phyloP scores from a whole-genome alignment of 2,797 vertebrate genomes.

The Lepilemur ruficaudatus region DNA sequence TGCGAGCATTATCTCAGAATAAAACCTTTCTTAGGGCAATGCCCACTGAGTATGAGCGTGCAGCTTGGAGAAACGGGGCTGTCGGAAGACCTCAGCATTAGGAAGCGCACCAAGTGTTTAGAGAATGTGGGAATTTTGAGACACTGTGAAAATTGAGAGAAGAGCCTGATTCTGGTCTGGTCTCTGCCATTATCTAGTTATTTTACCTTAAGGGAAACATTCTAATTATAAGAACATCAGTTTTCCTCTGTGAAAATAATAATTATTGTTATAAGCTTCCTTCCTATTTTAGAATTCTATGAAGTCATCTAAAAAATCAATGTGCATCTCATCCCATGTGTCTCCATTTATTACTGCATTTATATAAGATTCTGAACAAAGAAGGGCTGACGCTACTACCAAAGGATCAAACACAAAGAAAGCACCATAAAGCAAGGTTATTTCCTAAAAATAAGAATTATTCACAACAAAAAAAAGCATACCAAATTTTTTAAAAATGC shows the following conservation, averaged over 20 bases:
- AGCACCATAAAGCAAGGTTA: background rate
- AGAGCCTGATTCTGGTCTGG: background rate
- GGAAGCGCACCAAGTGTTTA: background rate
- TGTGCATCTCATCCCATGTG: background rate
- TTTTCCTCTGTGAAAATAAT: background rate
- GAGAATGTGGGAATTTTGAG: background rate
- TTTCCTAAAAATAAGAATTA: background rate
- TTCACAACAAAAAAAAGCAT: background rate
- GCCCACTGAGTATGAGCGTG: background rate
- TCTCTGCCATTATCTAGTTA: background rate
- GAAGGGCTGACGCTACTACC: background rate
- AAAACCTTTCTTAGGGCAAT: background rate
- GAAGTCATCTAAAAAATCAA: background rate
- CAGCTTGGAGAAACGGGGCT: background rate
- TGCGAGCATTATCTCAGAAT: background rate
- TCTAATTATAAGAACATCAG: background rate
- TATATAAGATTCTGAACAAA: background rate
- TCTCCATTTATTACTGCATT: background rate
- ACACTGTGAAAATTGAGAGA: background rate
- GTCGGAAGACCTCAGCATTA: background rate
- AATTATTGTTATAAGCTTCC: background rate
- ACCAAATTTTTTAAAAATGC: background rate
- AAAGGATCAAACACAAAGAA: background rate
- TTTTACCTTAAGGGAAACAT: background rate
- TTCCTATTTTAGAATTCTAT: background rate